These are phyloP conservation scores for Ips typographus DNA, from an alignment of 1,140 invertebrate species.

Conservation along the genomic window DNA sequence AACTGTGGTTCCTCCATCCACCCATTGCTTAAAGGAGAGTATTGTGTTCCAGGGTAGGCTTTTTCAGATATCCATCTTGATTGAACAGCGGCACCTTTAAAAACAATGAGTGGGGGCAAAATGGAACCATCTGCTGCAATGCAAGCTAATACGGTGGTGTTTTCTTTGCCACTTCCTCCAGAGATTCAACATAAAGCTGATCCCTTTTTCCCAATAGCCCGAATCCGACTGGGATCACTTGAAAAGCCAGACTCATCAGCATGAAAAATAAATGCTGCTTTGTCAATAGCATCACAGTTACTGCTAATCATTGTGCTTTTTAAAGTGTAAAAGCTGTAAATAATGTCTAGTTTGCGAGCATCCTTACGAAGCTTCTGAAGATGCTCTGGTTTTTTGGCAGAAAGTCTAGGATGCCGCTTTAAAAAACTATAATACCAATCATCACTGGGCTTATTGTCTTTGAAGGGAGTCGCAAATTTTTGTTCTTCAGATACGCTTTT, in stretches of 20 bases:
- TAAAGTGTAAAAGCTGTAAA: constrained; percentile 35
- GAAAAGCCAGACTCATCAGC: constrained; percentile 30
- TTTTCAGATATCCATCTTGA: constrained; percentile 43
- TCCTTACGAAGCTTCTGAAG: constrained; percentile 35
- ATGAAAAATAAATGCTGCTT: constrained; percentile 35
- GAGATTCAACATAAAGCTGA: constrained; percentile 36
- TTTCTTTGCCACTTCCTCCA: constrained; percentile 41
- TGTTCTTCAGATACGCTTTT: constrained; percentile 16
- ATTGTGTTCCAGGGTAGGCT: constrained; percentile 43
- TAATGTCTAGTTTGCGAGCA: constrained; percentile 28
- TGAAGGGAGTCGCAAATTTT: constrained; percentile 26
- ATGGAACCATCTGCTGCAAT: constrained; percentile 42
- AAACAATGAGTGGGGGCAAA: constrained; percentile 47
- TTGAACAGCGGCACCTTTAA: constrained; percentile 45
- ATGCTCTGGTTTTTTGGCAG: constrained; percentile 34
- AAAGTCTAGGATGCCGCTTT: constrained; percentile 4
- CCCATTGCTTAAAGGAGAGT: constrained; percentile 45
- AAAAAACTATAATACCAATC: constrained; percentile 33
- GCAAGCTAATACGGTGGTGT: constrained; percentile 45
- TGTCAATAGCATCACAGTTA: constrained; percentile 1
- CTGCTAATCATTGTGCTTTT: constrained; percentile 11
- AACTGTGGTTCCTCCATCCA: constrained; percentile 48
- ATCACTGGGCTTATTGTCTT: constrained; percentile 24
- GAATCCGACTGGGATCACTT: constrained; percentile 24
- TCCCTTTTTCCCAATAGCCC: constrained; percentile 41